These are phyloP conservation scores for Atta colombica DNA, from an alignment of 1,140 invertebrate species.

Conservation along the genomic window DNA sequence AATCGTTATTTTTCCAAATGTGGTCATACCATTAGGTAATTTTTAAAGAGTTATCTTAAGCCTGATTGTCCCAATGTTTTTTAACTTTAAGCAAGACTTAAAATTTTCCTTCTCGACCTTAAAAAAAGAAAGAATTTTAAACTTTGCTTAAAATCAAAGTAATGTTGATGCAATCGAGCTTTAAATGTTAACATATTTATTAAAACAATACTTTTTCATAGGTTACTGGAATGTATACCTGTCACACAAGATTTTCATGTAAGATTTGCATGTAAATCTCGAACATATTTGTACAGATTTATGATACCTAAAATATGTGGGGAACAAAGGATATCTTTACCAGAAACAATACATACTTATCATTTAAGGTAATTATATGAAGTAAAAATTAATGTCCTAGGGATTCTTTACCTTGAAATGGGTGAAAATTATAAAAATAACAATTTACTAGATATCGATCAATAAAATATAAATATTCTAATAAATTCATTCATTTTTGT, in stretches of 20 bases:
- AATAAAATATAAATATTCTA: no score
- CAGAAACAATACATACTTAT: constrained; percentile 70
- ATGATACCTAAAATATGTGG: constrained; percentile 80
- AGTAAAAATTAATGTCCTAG: not conserved
- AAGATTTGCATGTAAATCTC: constrained; percentile 87
- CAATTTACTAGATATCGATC: no score
- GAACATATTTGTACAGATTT: constrained; percentile 91
- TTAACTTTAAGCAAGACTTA: no score
- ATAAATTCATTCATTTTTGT: no score
- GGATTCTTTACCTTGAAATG: no score
- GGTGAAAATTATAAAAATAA: no score
- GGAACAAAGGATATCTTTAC: constrained; percentile 75
- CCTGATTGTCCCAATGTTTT: no score
- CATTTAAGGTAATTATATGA: constrained; percentile 67
- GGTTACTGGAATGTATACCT: constrained; percentile 87
- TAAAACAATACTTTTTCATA: constrained; percentile 78
- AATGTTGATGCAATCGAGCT: no score
- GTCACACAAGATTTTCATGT: constrained; percentile 89
- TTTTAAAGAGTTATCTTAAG: not conserved
- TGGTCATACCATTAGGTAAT: constrained; percentile 84
- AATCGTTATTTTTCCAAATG: constrained; percentile 88
- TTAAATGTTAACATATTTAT: constrained; percentile 9
- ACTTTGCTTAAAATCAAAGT: no score
- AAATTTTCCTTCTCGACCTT: no score
- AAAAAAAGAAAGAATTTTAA: no score